phyloP scores from a whole-genome alignment of 1,140 invertebrate species.

The Asbolus verrucosus region DNA sequence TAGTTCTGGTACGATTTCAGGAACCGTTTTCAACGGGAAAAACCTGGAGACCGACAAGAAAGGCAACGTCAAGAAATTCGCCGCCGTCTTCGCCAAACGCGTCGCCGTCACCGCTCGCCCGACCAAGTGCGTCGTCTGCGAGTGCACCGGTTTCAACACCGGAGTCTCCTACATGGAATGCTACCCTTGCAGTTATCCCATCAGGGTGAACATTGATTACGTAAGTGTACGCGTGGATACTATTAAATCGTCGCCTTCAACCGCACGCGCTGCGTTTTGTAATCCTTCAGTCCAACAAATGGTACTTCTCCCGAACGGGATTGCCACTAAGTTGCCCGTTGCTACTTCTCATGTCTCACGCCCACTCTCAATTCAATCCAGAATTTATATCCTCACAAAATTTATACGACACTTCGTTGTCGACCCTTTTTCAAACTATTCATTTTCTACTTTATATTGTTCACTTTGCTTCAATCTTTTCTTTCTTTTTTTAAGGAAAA shows the following conservation, averaged over 20 bases:
- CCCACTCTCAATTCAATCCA: slow-evolving; percentile 52
- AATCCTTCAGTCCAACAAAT: slow-evolving; percentile 57
- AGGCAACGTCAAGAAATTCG: slow-evolving; percentile 74
- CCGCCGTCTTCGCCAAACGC: slow-evolving; percentile 77
- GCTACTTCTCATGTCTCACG: slow-evolving; percentile 52
- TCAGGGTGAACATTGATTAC: slow-evolving; percentile 67
- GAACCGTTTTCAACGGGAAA: slow-evolving; percentile 71
- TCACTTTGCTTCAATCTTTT: slow-evolving; percentile 36
- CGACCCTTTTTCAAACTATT: slow-evolving; percentile 45
- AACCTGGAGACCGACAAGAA: slow-evolving; percentile 71
- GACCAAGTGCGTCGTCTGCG: slow-evolving; percentile 76
- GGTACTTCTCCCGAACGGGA: slow-evolving; percentile 50
- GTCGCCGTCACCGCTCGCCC: slow-evolving; percentile 74
- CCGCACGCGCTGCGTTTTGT: slow-evolving; percentile 51
- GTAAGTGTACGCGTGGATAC: slow-evolving; percentile 63
- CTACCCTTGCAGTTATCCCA: slow-evolving; percentile 70
- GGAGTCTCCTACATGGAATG: slow-evolving; percentile 76
- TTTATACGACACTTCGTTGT: slow-evolving; percentile 52
- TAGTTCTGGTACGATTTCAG: slow-evolving; percentile 48
- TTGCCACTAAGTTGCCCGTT: slow-evolving; percentile 53
- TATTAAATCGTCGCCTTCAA: slow-evolving; percentile 40
- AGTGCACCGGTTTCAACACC: slow-evolving; percentile 76
- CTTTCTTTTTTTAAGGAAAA: no score
- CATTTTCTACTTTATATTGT: slow-evolving; percentile 42
- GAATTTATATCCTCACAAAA: slow-evolving; percentile 51